Base-by-base conservation (phyloP, 1,140 invertebrate species). In the Goniozus legneri region DNA sequence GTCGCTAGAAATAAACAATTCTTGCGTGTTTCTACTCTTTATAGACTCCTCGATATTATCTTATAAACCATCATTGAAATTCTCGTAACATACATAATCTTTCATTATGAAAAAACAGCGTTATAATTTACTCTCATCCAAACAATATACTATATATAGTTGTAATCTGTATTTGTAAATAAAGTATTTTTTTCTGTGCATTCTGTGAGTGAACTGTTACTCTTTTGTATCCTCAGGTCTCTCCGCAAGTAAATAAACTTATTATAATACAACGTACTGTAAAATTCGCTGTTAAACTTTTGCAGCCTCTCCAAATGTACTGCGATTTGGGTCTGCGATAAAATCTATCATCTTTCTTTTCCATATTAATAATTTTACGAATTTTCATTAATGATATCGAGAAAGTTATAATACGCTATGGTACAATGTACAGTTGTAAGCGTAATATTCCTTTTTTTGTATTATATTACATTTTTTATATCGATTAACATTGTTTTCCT, bases 401-500 rank as follows among this genome's bases (percentile, higher is more conserved):
- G 45, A 50, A 43, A 42, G 19, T 7, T 50, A 36, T 44, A 49
- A 38, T 47, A 52, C 30, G 20, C 45, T 41, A 56, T 27, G n/a
- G 42, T 47, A 60, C 44, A 35, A 43, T 38, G 44, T 53, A 30
- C 31, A 54, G 43, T 52, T 47, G 47, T 44, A 46, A 53, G 44
- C 46, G 32, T 56, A 45, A 32, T 44, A 14, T 40, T 37, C 14
- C 15, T 38, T 44, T 22, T 44, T 39, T 34, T 48, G 14, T 18
- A 12, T 30, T 15, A 48, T 16, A 31, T 19, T 50, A 43, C 12
- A 30, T n/a, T 32, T 24, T 27, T 57, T 50, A 53, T 50, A 53
- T 58, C 42, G 53, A 61, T 56, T 63, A 58, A 50, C 42, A 45
- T 60, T 58, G 59, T 56, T 50, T 50, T 32, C 50, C 60, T 56